Conservation (phyloP, 2,888 invertebrate species). For the Zaprionus obscuricornis region DNA sequence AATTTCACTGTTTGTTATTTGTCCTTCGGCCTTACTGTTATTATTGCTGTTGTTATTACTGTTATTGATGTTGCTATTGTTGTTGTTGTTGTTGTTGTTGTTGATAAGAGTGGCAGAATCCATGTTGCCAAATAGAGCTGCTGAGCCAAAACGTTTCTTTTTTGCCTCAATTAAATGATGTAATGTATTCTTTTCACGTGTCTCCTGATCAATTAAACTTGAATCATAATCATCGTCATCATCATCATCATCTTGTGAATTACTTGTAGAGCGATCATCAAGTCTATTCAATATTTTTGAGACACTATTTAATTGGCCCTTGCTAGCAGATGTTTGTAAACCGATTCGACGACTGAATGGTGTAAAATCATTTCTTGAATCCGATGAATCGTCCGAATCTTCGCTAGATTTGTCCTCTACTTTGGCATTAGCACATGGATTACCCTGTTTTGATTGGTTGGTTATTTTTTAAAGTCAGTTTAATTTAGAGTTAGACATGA, state of each 20-base stretch:
- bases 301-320: conserved; percentile 58
- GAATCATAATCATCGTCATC: conserved; percentile 70
- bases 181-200: conserved; percentile 36
- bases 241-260: conserved; percentile 78
- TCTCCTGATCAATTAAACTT: conserved; percentile 34
- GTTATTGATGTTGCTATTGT: neutral
- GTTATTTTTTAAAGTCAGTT: conserved; percentile 21
- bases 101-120: too few relatives aligned
- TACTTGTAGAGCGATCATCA: conserved; percentile 76
- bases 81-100: neutral
- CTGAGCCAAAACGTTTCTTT: conserved; percentile 32
- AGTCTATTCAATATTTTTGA: conserved; percentile 70
- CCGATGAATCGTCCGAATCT: conserved; percentile 80
- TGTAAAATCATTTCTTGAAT: conserved; percentile 78
- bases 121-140: too few relatives aligned
- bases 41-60: conserved; percentile 17
- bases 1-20: conserved; percentile 60
- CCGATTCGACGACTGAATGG: conserved; percentile 60
- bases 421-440: conserved; percentile 35
- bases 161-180: conserved; percentile 53
- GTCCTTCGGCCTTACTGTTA: conserved; percentile 37
- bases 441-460: conserved; percentile 50
- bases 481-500: too few relatives aligned
- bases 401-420: conserved; percentile 77
- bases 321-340: conserved; percentile 20